Conservation (phyloP, 2,888 invertebrate genomes). For the Drosophila macrospina region DNA sequence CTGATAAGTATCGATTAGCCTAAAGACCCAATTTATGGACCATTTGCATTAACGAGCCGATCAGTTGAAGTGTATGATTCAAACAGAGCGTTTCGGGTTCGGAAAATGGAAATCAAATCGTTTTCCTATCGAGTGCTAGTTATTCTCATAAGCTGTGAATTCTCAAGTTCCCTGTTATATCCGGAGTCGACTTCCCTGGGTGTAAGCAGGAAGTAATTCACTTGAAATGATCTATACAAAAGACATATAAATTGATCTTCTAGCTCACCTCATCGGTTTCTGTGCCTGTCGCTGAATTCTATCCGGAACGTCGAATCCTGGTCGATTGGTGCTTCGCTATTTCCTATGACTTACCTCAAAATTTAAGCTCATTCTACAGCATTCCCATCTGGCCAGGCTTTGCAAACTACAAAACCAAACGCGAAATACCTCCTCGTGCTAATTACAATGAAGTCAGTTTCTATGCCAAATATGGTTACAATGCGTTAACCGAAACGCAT, state of each 20-base stretch:
- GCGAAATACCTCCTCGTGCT: slow-evolving; percentile 24
- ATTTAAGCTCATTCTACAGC: slow-evolving; percentile 80
- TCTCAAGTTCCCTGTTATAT: slow-evolving; percentile 49
- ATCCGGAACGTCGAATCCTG: slow-evolving; percentile 81
- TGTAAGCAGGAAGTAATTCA: slow-evolving; percentile 42
- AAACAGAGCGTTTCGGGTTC: slow-evolving; percentile 31
- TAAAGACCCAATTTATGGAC: slow-evolving; percentile 46
- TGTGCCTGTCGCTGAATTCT: slow-evolving; percentile 78
- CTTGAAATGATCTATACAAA: too few species aligned
- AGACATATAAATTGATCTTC: neutral
- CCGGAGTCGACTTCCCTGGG: slow-evolving; percentile 66
- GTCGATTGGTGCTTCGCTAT: slow-evolving; percentile 85
- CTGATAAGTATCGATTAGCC: slow-evolving; percentile 41
- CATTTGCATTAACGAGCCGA: slow-evolving; percentile 20
- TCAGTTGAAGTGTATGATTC: slow-evolving; percentile 48
- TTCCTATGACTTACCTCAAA: slow-evolving; percentile 80
- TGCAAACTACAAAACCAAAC: slow-evolving; percentile 63
- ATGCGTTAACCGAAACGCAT: slow-evolving; percentile 60
- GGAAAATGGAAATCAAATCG: slow-evolving; percentile 30
- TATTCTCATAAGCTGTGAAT: slow-evolving; percentile 9
- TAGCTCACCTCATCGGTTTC: slow-evolving; percentile 83
- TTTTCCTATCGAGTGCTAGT: slow-evolving; percentile 4
- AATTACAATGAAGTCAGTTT: slow-evolving; percentile 30
- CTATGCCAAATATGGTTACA: slow-evolving; percentile 63
- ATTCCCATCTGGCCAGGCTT: slow-evolving; percentile 84